A percentile compares a stretch with the other conserved stretches of the same genome.
Conservation (phyloP, 2,888 invertebrate genomes). For the Stegana nigrithorax region DNA sequence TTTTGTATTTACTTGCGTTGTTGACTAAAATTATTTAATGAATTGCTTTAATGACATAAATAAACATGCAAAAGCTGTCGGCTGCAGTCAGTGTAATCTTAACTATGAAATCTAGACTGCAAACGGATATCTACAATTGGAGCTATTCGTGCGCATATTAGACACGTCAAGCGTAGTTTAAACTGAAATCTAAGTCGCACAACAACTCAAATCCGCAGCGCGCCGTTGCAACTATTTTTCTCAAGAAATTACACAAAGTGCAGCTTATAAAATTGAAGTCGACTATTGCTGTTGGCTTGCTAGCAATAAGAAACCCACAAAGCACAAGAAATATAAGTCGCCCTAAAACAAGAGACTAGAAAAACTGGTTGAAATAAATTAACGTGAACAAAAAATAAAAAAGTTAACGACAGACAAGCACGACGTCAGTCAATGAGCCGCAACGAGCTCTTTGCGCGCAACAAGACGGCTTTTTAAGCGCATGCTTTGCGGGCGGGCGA, state of each 20-base stretch:
- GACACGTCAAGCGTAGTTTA: too few relatives aligned
- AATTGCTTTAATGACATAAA: slow-evolving; percentile 59
- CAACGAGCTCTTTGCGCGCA: too few relatives aligned
- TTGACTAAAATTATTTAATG: slow-evolving; percentile 54
- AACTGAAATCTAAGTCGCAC: background rate
- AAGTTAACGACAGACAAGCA: slow-evolving; percentile 15
- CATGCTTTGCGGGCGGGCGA: too few relatives aligned
- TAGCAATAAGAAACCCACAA: slow-evolving; percentile 1
- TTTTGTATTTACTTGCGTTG: background rate
- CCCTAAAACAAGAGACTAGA: slow-evolving; percentile 48
- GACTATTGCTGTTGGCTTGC: background rate
- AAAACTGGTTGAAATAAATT: slow-evolving; percentile 48
- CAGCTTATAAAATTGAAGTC: slow-evolving; percentile 3
- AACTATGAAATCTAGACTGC: background rate
- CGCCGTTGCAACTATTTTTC: slow-evolving; percentile 1
- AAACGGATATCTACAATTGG: too few relatives aligned
- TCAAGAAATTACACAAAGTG: slow-evolving; percentile 20
- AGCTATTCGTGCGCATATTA: too few relatives aligned
- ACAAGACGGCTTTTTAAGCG: too few relatives aligned
- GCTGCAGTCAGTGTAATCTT: too few relatives aligned
- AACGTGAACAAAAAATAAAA: slow-evolving; percentile 18
- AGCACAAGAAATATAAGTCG: slow-evolving; percentile 20
- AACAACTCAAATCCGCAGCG: background rate
- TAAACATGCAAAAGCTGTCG: slow-evolving; percentile 23
- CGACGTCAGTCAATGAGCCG: slow-evolving; percentile 12